Evolutionary conservation across 2,113 vertebrate genomes (phyloP).

Genomic region (Rhynchopsitta pachyrhyncha): DNA sequence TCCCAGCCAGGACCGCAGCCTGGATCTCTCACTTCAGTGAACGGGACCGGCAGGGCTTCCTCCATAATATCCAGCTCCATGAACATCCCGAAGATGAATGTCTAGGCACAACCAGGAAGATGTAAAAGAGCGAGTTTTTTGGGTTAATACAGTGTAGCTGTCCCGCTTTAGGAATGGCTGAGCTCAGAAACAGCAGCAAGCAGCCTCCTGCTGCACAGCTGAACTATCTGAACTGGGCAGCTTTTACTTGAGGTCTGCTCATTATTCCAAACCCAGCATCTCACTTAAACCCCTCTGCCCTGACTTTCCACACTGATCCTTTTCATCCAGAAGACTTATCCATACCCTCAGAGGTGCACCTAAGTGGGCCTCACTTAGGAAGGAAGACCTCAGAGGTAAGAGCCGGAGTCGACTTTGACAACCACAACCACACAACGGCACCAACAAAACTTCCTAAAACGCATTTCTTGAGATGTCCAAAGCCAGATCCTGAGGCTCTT

Average conservation of each 20-base stretch:
- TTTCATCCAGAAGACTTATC: neutral
- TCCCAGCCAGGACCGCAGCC: neutral
- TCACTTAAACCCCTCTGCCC: neutral
- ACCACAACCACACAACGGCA: neutral
- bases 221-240: neutral
- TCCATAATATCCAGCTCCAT: neutral
- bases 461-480: neutral
- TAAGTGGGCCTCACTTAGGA: neutral
- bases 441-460: neutral
- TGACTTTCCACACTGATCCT: neutral
- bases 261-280: neutral
- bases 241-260: neutral
- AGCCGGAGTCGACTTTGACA: neutral
- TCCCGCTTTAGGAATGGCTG: neutral
- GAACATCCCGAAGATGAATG: neutral
- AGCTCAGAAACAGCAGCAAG: neutral
- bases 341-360: neutral
- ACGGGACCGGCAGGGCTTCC: neutral
- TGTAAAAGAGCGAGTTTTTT: neutral
- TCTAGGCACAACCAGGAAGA: neutral
- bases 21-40: neutral
- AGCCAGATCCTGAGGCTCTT: neutral
- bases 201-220: neutral
- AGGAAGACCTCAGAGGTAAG: neutral
- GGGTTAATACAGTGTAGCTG: neutral